These are phyloP conservation scores for Hemicordylus capensis DNA, from an alignment of 2,113 vertebrate species.

Conservation along the genomic window DNA sequence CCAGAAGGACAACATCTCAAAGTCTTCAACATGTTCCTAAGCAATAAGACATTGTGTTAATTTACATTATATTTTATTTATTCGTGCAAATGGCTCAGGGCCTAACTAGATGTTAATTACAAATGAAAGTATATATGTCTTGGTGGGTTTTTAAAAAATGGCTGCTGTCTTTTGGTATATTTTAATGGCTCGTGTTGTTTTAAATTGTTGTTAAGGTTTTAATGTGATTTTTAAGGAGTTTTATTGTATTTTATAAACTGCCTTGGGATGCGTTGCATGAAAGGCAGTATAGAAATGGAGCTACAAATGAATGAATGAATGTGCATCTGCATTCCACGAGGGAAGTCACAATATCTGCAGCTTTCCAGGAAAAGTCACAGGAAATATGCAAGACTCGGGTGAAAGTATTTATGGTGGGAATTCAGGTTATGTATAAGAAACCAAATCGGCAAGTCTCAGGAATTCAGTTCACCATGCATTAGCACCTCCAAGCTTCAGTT, in stretches of 20 bases:
- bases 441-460: not conserved
- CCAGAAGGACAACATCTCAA: constrained; percentile 95
- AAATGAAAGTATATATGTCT: not conserved
- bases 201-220: no score
- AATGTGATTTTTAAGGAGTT: no score
- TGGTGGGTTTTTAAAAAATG: no score
- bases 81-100: not conserved
- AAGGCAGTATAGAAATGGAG: no score
- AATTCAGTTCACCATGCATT: not conserved
- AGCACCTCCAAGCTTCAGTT: not conserved
- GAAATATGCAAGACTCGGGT: not conserved
- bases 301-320: no score
- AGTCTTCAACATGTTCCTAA: constrained; percentile 87
- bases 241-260: no score
- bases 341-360: not conserved
- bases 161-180: no score
- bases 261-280: no score
- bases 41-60: constrained; percentile 28
- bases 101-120: not conserved
- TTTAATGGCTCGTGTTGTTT: no score
- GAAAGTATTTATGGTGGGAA: not conserved
- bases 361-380: not conserved
- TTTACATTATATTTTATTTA: not conserved
- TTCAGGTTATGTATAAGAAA: not conserved
- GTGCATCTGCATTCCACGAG: not conserved